Conservation (phyloP, 35 echinoderm and acorn worm species). For the Patiria miniata region DNA sequence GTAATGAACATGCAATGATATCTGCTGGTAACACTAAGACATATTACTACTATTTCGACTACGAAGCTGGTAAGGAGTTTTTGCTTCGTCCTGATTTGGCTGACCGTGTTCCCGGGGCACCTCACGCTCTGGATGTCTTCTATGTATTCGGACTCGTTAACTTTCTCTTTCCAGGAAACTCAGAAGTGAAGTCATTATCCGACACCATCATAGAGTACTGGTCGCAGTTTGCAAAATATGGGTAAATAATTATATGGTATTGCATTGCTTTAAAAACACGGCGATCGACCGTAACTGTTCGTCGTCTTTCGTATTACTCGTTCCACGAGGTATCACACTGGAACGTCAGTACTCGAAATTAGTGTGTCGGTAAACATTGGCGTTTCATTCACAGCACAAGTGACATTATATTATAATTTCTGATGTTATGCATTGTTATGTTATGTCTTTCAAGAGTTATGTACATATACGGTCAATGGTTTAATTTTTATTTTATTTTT, state of each 20-base stretch:
- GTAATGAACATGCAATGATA: neutral
- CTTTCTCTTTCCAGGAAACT: neutral
- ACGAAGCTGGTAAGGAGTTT: constrained; percentile 8
- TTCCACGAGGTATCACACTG: too few species aligned
- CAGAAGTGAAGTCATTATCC: neutral
- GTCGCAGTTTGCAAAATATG: constrained; percentile 28
- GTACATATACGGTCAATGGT: too few species aligned
- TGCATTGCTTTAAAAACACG: too few species aligned
- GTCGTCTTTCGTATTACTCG: too few species aligned
- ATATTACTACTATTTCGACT: constrained; percentile 23
- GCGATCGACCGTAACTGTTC: too few species aligned
- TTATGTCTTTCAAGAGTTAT: too few species aligned
- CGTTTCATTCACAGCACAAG: too few species aligned
- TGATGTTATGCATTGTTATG: too few species aligned
- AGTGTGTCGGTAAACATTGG: too few species aligned
- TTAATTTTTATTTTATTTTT: neutral
- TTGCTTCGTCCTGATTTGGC: neutral
- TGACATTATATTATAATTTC: too few species aligned
- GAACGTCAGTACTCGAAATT: too few species aligned
- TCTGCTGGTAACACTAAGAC: neutral
- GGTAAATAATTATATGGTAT: constrained; percentile 34
- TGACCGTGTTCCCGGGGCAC: neutral
- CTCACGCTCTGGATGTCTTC: neutral
- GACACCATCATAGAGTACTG: neutral
- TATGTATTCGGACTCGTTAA: neutral